phyloP scores from a whole-genome alignment of 1,140 invertebrate genomes.

The Pogonomyrmex barbatus region DNA sequence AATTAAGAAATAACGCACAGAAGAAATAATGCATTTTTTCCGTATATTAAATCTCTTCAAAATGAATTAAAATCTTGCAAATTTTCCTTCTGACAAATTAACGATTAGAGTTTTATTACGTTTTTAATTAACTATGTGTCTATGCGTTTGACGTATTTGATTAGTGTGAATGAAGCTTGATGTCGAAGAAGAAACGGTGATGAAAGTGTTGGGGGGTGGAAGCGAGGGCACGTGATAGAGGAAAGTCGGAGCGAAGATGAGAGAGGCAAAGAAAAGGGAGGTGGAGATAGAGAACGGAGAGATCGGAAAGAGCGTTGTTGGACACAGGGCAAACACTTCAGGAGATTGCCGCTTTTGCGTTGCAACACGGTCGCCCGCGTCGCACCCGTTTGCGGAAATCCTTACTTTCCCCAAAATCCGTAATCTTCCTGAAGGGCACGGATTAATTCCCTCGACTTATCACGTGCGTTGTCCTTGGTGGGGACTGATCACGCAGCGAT shows the following conservation, averaged over 20 bases:
- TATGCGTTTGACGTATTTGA: neutral
- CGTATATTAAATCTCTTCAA: neutral
- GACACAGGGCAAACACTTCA: slow-evolving; percentile 82
- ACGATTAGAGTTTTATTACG: neutral
- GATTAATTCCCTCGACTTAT: slow-evolving; percentile 76
- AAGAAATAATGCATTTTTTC: neutral
- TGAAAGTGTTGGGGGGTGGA: slow-evolving; percentile 21
- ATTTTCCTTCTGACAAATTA: neutral
- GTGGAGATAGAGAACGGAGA: slow-evolving; percentile 52
- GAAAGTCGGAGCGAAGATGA: slow-evolving; percentile 47
- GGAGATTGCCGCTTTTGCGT: slow-evolving; percentile 79
- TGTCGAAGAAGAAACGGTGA: slow-evolving; percentile 48
- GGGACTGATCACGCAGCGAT: slow-evolving; percentile 28
- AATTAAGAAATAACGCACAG: neutral
- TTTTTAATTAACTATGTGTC: neutral
- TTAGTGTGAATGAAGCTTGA: slow-evolving; percentile 33
- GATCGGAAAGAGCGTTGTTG: slow-evolving; percentile 72
- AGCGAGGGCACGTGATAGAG: slow-evolving; percentile 55
- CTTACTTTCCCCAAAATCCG: slow-evolving; percentile 76
- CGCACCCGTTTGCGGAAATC: slow-evolving; percentile 70
- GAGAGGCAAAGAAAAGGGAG: slow-evolving; percentile 30
- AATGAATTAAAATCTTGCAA: neutral
- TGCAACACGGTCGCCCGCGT: slow-evolving; percentile 58
- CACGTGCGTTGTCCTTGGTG: slow-evolving; percentile 59
- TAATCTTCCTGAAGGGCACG: slow-evolving; percentile 75